phyloP scores from a whole-genome alignment of 1,140 invertebrate species.

The Drosophila pseudoobscura region DNA sequence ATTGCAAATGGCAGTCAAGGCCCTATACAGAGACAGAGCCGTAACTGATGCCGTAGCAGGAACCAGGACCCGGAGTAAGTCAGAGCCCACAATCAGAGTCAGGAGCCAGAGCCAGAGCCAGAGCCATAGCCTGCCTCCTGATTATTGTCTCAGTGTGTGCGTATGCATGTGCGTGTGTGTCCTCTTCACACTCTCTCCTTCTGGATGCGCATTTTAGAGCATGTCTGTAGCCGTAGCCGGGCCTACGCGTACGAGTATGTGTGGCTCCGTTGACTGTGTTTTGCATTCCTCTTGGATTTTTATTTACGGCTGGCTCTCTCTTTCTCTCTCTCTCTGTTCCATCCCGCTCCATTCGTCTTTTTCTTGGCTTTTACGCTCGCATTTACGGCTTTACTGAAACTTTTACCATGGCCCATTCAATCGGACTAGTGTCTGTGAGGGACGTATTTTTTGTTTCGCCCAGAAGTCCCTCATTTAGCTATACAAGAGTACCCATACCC shows the following conservation, averaged over 20 bases:
- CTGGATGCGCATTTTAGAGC: too few species aligned
- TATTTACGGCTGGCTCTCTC: constrained; percentile 53
- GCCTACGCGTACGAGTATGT: background rate
- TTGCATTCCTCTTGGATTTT: constrained; percentile 58
- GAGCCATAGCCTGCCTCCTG: constrained; percentile 3
- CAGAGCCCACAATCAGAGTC: constrained; percentile 35
- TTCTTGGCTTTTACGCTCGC: constrained; percentile 22
- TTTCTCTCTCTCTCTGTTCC: background rate
- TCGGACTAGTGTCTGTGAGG: constrained; percentile 21
- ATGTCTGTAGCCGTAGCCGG: too few species aligned
- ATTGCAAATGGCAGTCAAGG: constrained; percentile 62
- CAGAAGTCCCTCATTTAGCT: constrained; percentile 7
- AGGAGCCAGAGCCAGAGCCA: background rate
- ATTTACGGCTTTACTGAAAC: constrained; percentile 70
- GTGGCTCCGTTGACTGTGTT: constrained; percentile 35
- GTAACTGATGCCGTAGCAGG: constrained; percentile 9
- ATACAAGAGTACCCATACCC: background rate
- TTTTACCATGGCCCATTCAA: constrained; percentile 24
- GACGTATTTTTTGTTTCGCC: background rate
- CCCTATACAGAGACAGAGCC: constrained; percentile 18
- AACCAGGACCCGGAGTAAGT: background rate
- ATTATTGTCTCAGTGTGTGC: constrained; percentile 21
- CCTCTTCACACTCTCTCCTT: too few species aligned
- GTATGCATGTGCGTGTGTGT: background rate
- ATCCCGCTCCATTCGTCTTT: background rate